Evolutionary conservation across 2,888 invertebrate genomes (phyloP), one percentile per base, ranked within the genome.

Genomic region (Galeopsomyia nigrocyanea): DNA sequence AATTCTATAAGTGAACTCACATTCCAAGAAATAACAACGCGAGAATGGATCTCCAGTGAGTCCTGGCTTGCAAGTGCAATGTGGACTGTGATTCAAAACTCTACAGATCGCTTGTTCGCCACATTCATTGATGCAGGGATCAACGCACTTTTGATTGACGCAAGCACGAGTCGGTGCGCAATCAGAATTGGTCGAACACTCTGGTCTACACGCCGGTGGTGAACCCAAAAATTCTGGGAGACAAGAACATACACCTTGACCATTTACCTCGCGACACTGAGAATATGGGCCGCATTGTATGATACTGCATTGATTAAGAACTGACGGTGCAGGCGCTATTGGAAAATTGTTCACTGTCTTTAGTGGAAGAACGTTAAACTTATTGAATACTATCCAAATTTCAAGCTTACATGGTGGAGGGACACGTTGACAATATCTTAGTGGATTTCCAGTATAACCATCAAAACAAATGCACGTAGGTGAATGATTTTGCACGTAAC

Each of bases 101-200:
- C 84, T 79, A 78, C 89, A 89, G 63, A 85, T 83, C 14, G 88
- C 86, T 77, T 87, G 84, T 19, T 86, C 79, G 14, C 88, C 89
- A 79, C 89, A 89, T n/a, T 85, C 84, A 17, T 87, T 87, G 17
- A 82, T 82, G 76, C 88, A 89, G 2, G 88, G 88, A 78, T 89
- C 87, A 47, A 83, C 75, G 84, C 96, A 96, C 87, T 92, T 93
- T 81, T 93, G 92, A 82, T 94, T 93, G 22, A 94, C 89, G 80
- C 96, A 96, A 49, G 95, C 95, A 79, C 91, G 91, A 73, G 94
- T 93, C 9, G 89, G 84, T 39, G 93, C 89, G 87, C 96, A 96
- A 87, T 95, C 95, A 6, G 94, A 92, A 82, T 93, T 95, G 21
- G 93, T 93, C 9, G 94, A 90, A 84, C 96, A 96, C 84, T 95